These are phyloP conservation scores for Antechinus stuartii DNA, from an alignment of 2,113 vertebrate genomes.

Conservation along the genomic window DNA sequence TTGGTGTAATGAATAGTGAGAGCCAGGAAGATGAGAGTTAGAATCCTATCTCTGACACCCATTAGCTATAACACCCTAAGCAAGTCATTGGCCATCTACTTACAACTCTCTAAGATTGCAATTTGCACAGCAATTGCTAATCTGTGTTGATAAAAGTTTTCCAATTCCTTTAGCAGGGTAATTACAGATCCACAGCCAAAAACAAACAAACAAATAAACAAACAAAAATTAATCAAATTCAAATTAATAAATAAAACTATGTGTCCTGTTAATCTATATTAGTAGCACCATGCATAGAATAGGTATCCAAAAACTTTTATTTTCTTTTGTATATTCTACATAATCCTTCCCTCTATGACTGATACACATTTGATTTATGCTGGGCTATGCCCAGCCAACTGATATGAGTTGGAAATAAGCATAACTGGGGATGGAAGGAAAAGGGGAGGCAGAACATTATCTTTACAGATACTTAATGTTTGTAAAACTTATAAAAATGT, in stretches of 20 bases:
- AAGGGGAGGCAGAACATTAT: neutral
- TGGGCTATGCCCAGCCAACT: neutral
- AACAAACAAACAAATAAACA: neutral
- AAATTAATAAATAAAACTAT: neutral
- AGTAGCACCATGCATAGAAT: neutral
- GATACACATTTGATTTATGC: neutral
- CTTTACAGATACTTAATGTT: neutral
- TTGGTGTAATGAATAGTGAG: neutral
- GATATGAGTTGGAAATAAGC: accelerated
- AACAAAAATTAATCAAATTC: neutral
- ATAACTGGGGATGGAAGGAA: neutral
- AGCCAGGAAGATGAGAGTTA: neutral
- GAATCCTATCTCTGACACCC: neutral
- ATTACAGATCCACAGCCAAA: neutral
- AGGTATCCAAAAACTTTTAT: neutral
- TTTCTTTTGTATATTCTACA: neutral
- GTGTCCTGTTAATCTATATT: neutral
- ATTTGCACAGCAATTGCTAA: neutral
- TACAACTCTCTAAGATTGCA: neutral
- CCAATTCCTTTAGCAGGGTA: neutral
- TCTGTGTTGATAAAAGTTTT: neutral
- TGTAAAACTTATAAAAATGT: neutral
- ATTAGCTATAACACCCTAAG: neutral
- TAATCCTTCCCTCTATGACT: neutral
- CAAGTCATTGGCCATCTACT: neutral